Base-by-base conservation (phyloP, 2,113 vertebrate genomes). In the Cyanocitta stelleri region DNA sequence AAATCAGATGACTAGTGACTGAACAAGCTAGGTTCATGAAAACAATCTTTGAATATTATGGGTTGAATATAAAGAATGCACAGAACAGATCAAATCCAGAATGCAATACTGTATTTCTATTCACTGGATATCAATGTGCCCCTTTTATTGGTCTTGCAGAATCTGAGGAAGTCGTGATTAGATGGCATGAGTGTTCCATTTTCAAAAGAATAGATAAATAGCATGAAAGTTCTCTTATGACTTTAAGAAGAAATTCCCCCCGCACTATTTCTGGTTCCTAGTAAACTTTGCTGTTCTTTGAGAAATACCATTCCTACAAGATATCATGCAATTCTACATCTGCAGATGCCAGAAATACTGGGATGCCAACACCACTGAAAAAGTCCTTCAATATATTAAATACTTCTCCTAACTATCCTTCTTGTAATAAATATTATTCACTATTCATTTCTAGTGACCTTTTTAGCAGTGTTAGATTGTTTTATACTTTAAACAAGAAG, bases 91-190 rank as follows among this genome's bases (percentile, higher is more conserved):
- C 75, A 92, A 97, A 96, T 97, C 95, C 96, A 84, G 97, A 96
- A 84, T 33, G 67, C 49, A 92, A 89, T 75, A 94, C 97, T 97
- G 95, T 90, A 83, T 98, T 97, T 83, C 97, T 96, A 97, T 98
- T 98, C 98, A 98, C 76, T 95, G 73, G 52, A 49, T 89, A 94
- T 98, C 98, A 98, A 98, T 98, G 98, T 97, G 96, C 69, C 91
- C 93, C 95, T 98, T 98, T 96, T 96, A 98, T 73, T 44, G 49
- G 95, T 95, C 92, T 97, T 94, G 95, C 96, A 97, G 96, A 94
- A 97, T 97, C 97, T 54, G 48, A 97, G 96, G 97, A 98, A 98
- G 97, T 97, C 95, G 59, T 98, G 97, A 98, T 97, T 97, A 97
- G 97, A 97, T 97, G 97, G 96, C 96, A 97, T 90, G 90, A 95